Evolutionary conservation across 2,797 vertebrate genomes (phyloP), one percentile per base, ranked within the genome.

Genomic region (Poeciliopsis presidionis): DNA sequence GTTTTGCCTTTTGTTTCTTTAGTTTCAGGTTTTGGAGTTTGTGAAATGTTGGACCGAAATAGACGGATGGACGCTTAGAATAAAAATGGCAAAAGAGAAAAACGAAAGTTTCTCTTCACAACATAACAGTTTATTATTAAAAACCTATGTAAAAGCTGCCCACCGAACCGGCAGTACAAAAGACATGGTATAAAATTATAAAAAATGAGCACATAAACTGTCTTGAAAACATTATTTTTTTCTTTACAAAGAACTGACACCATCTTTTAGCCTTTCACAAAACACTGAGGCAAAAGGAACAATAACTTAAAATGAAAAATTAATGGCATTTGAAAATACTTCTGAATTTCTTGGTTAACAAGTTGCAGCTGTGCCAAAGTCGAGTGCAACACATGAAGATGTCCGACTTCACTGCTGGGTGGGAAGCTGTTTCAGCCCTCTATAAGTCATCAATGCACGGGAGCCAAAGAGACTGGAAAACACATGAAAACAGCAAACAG

Each of bases 381-480:
- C 12, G 12, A 11, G 70, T 53, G 13, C 5, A 45, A 46, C 41
- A 0, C 25, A 51, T 2, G n/a, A 33, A 45, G 12, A 63, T 41
- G 33, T 74, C 49, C 46, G 46, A 39, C 65, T 45, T 73, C 74
- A 7, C 2, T 39, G 28, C 49, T 41, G 16, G 67, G 70, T 2
- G 20, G 13, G 1, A 33, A 53, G 3, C 14, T 5, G 16, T 75
- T 77, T 49, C 18, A 4, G 2, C 41, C 7, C 33, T 71, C 79
- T 86, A 91, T 2, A 91, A 95, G 87, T 97, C 97, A 0, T 97
- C 97, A 0, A 96, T 88, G 76, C 96, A 97, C 8, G 97, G 97
- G 76, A 98, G 95, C 97, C 97, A 98, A 89, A 98, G 97, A 39
- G 95, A 96, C 97, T 98, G 87, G 73, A 76, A 61, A 88, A 79